phyloP scores from a whole-genome alignment of 2,888 invertebrate species.

The Erpobdella octoculata region DNA sequence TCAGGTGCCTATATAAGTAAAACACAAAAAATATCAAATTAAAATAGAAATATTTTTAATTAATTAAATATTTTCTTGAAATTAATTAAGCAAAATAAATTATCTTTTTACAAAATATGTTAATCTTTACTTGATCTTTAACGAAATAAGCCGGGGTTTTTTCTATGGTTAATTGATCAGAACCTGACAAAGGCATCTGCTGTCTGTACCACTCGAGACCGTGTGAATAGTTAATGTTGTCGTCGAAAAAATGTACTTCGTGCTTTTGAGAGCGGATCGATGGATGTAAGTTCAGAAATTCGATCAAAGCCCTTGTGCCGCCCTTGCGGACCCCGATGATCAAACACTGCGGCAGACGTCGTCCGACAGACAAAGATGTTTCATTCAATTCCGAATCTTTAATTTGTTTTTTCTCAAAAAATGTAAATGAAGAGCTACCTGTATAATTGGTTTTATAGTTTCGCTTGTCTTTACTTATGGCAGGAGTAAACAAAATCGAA shows the following conservation, averaged over 20 bases:
- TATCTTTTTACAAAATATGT: background rate
- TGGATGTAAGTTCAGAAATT: slow-evolving; percentile 50
- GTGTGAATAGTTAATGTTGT: slow-evolving; percentile 69
- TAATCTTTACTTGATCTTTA: slow-evolving; percentile 69
- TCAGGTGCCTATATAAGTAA: slow-evolving; percentile 59
- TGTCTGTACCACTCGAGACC: slow-evolving; percentile 82
- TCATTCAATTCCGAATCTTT: no score
- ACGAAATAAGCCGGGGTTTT: slow-evolving; percentile 97
- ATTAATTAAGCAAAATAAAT: background rate
- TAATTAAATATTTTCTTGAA: background rate
- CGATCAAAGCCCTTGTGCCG: slow-evolving; percentile 51
- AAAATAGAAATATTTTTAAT: background rate
- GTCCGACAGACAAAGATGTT: background rate
- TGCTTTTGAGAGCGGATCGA: slow-evolving; percentile 83
- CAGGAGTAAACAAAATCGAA: no score
- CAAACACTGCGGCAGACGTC: slow-evolving; percentile 50
- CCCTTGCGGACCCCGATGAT: slow-evolving; percentile 53
- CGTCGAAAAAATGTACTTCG: slow-evolving; percentile 83
- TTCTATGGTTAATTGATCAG: slow-evolving; percentile 86
- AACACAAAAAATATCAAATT: background rate
- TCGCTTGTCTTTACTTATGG: no score
- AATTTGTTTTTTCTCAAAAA: no score
- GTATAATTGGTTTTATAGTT: no score
- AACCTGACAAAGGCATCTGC: slow-evolving; percentile 86
- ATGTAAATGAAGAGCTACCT: no score